Evolutionary conservation across 2,797 vertebrate genomes (phyloP).

Genomic region (Mormyrus proboscirostris): DNA sequence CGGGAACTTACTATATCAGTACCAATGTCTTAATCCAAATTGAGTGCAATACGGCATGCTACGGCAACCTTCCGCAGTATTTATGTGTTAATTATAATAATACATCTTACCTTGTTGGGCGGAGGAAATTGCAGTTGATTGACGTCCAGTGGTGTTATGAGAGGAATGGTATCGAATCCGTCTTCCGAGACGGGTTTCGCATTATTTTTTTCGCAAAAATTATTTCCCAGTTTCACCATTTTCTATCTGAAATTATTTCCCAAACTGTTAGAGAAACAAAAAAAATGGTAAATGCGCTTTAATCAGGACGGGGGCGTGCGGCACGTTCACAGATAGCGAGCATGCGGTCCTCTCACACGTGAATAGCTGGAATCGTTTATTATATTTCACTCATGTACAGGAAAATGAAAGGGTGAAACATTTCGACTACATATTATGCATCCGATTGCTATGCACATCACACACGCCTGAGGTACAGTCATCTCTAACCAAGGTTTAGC

Average conservation of each 20-base stretch:
- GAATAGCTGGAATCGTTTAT: background rate
- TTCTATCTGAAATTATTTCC: conserved; percentile 32
- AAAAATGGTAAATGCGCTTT: conserved; percentile 14
- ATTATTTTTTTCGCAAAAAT: conserved; percentile 82
- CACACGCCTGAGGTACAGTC: background rate
- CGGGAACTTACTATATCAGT: background rate
- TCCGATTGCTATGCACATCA: background rate
- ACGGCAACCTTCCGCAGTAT: background rate
- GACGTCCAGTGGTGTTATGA: conserved; percentile 90
- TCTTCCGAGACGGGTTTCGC: conserved; percentile 78
- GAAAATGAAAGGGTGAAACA: background rate
- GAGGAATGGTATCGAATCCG: conserved; percentile 91
- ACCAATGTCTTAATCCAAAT: background rate
- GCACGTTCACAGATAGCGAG: background rate
- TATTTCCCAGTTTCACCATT: conserved; percentile 93
- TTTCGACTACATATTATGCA: background rate
- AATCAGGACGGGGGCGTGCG: background rate
- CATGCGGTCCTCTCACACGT: background rate
- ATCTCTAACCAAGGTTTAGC: background rate
- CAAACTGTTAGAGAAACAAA: background rate
- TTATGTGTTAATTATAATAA: background rate
- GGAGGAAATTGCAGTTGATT: conserved; percentile 88
- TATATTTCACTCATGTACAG: background rate
- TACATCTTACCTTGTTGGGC: conserved; percentile 75
- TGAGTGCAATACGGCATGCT: background rate